Evolutionary conservation across 2,797 vertebrate species (phyloP).

Genomic region (Syngnathus acus): DNA sequence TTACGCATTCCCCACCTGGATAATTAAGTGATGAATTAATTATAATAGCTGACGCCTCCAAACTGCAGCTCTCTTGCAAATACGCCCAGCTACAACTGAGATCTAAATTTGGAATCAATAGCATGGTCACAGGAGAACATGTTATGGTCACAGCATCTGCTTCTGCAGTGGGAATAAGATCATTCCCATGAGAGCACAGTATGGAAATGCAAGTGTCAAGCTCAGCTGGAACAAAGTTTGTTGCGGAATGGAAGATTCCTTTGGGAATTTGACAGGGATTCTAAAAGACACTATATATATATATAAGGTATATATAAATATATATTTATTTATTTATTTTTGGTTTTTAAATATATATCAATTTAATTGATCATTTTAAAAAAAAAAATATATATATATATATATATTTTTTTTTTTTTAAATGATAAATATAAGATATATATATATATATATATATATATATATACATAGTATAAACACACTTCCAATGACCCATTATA

Average conservation of each 20-base stretch:
- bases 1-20: neutral
- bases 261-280: slow-evolving; percentile 40
- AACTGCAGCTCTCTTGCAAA: slow-evolving; percentile 5
- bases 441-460: no score
- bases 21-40: slow-evolving; percentile 5
- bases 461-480: no score
- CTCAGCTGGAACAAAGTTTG: slow-evolving; percentile 38
- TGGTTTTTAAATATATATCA: no score
- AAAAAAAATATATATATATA: no score
- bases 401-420: no score
- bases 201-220: slow-evolving; percentile 36
- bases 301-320: no score
- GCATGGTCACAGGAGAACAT: slow-evolving; percentile 28
- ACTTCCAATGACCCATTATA: no score
- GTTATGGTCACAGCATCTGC: slow-evolving; percentile 22
- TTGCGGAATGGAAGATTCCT: slow-evolving; percentile 43
- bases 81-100: neutral
- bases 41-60: neutral
- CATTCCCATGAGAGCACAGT: slow-evolving; percentile 37
- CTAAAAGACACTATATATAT: neutral
- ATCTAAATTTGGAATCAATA: slow-evolving; percentile 28
- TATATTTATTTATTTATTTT: no score
- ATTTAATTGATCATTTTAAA: no score
- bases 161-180: slow-evolving; percentile 43
- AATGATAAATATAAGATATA: no score